Percentiles rank a stretch among this genome's conserved stretches.
phyloP scores from a whole-genome alignment of 2,888 invertebrate species.

The Volucella bombylans region DNA sequence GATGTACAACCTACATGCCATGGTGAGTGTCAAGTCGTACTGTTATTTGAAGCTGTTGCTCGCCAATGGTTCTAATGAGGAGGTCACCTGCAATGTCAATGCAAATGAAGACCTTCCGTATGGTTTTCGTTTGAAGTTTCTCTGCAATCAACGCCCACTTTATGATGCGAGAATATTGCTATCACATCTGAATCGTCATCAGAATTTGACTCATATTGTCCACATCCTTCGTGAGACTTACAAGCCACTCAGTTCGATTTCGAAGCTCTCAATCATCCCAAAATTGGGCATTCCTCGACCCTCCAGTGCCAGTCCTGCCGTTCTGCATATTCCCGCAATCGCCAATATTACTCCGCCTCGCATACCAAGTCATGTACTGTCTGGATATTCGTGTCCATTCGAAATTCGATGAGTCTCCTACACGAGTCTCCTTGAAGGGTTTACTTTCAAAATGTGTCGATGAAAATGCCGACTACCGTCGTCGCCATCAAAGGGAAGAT shows the following conservation, averaged over 20 bases:
- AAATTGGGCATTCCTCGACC: no score
- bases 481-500: constrained; percentile 92
- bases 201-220: no score
- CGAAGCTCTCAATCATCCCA: no score
- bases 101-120: constrained; percentile 88
- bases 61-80: constrained; percentile 93
- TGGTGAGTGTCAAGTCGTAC: constrained; percentile 94
- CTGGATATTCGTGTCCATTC: constrained; percentile 94
- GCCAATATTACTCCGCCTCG: constrained; percentile 90
- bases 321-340: constrained; percentile 92
- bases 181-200: no score
- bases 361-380: constrained; percentile 95
- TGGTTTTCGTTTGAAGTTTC: constrained; percentile 90
- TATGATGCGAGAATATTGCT: no score
- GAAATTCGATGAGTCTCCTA: constrained; percentile 97
- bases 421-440: constrained; percentile 93
- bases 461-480: constrained; percentile 91
- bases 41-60: no score
- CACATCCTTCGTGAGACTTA: no score
- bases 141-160: constrained; percentile 91
- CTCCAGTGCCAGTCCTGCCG: no score
- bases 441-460: constrained; percentile 97
- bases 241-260: no score
- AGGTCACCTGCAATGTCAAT: constrained; percentile 92
- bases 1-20: constrained; percentile 86